phyloP scores from a whole-genome alignment of 37 sponge, comb jelly and placozoan genomes.

The Agelas oroides region DNA sequence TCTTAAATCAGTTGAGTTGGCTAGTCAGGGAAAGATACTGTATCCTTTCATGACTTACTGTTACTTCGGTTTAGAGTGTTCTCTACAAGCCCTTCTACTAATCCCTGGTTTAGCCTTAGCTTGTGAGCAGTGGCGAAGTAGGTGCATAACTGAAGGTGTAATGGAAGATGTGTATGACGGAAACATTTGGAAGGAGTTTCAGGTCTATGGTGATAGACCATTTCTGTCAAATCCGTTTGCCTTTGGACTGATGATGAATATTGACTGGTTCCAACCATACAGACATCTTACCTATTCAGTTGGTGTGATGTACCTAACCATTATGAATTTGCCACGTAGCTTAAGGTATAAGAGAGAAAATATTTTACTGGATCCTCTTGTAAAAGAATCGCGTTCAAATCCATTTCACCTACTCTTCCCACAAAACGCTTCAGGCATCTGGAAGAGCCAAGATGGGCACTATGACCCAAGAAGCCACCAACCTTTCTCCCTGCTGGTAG shows the following conservation, averaged over 20 bases:
- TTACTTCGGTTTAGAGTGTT: slow-evolving; percentile 1
- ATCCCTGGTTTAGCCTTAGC: slow-evolving; percentile 2
- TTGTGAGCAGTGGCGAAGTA: slow-evolving; percentile 37
- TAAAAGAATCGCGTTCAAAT: too few species aligned
- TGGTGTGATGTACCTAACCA: too few species aligned
- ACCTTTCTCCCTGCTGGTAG: too few species aligned
- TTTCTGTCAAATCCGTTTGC: slow-evolving; percentile 1
- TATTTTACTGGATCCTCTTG: too few species aligned
- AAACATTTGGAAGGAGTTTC: slow-evolving; percentile 49
- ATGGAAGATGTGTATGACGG: slow-evolving; percentile 52
- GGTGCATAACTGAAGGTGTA: not conserved
- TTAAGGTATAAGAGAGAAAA: slow-evolving; percentile 25
- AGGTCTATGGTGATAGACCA: not conserved
- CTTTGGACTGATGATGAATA: slow-evolving; percentile 21
- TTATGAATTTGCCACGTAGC: slow-evolving; percentile 34
- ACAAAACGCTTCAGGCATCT: too few species aligned
- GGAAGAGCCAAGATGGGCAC: too few species aligned
- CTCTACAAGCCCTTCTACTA: slow-evolving; percentile 21
- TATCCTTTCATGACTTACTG: slow-evolving; percentile 43
- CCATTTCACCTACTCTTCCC: too few species aligned
- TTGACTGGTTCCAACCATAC: slow-evolving; percentile 61
- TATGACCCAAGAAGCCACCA: too few species aligned
- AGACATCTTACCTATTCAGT: too few species aligned
- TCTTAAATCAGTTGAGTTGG: slow-evolving; percentile 14
- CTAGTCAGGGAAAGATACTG: not conserved